A percentile compares a stretch with the other conserved stretches of the same genome.
These are phyloP conservation scores for Thalassaphorura encarpata DNA, from an alignment of 1,140 invertebrate species.

Conservation along the genomic window DNA sequence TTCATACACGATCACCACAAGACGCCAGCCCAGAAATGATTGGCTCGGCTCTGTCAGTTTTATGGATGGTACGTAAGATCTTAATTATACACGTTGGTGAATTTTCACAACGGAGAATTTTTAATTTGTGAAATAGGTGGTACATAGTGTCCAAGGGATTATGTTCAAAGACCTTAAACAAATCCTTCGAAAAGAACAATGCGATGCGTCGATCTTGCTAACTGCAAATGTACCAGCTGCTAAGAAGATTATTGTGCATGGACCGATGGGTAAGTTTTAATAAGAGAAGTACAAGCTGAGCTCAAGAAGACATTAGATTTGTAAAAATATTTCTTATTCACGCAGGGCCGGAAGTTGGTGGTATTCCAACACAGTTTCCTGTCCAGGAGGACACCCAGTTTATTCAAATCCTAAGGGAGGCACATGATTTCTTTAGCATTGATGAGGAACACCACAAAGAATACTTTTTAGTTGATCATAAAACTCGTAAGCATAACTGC, in stretches of 20 bases:
- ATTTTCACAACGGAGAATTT: conserved; percentile 5
- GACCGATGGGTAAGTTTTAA: conserved; percentile 57
- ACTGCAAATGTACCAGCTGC: conserved; percentile 98
- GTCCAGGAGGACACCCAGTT: conserved; percentile 99
- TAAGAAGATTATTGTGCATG: conserved; percentile 98
- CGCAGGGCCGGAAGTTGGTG: conserved; percentile 71
- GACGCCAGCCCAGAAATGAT: conserved; percentile 89
- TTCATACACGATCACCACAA: conserved; percentile 89
- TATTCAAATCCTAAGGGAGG: conserved; percentile 86
- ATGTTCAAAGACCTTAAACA: conserved; percentile 99
- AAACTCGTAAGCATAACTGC: conserved; percentile 91
- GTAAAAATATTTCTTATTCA: conserved; percentile 23
- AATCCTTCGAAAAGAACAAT: conserved; percentile 96
- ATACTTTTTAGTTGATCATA: conserved; percentile 93
- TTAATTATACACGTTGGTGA: too few relatives aligned
- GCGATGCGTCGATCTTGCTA: conserved; percentile 91
- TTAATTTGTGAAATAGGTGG: conserved; percentile 60
- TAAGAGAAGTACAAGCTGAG: too few relatives aligned
- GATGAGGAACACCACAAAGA: conserved; percentile 77
- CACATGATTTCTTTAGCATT: conserved; percentile 94
- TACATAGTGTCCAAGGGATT: conserved; percentile 93
- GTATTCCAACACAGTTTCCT: conserved; percentile 96
- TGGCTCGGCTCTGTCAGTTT: conserved; percentile 80
- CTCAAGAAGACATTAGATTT: too few relatives aligned
- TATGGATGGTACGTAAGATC: conserved; percentile 86